phyloP scores from a whole-genome alignment of 2,113 vertebrate species.

The Dicerorhinus sumatrensis region DNA sequence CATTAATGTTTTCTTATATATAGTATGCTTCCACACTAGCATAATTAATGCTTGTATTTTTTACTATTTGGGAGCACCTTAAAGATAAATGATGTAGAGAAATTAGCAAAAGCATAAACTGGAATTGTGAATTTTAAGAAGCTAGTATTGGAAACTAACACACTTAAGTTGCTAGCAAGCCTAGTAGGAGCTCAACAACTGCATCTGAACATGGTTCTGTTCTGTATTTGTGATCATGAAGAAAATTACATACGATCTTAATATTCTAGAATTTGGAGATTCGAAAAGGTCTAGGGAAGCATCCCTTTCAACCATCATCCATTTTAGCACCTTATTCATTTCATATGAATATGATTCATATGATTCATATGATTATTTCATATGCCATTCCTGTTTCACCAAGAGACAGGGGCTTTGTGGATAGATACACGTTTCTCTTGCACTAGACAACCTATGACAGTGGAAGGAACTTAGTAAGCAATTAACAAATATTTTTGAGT shows the following conservation, averaged over 20 bases:
- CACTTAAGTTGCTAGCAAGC: background rate
- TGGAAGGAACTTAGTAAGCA: background rate
- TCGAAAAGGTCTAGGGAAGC: background rate
- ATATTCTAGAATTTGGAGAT: background rate
- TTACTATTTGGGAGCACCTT: background rate
- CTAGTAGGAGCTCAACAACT: background rate
- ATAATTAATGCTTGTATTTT: background rate
- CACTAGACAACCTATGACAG: background rate
- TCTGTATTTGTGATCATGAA: background rate
- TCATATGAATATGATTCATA: too few relatives aligned
- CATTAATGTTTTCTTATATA: background rate
- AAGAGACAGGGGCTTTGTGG: background rate
- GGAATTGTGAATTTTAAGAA: background rate
- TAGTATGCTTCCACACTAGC: background rate
- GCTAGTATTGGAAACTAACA: background rate
- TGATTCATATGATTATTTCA: background rate
- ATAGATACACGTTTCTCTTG: background rate
- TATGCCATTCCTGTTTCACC: background rate
- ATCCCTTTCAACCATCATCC: background rate
- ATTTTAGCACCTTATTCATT: background rate
- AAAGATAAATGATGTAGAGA: background rate
- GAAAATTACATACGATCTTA: background rate
- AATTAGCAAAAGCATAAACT: background rate
- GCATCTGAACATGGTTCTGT: background rate
- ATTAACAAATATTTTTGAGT: background rate